These are phyloP conservation scores for Dryas iulia DNA, from an alignment of 1,140 invertebrate species.

Conservation along the genomic window DNA sequence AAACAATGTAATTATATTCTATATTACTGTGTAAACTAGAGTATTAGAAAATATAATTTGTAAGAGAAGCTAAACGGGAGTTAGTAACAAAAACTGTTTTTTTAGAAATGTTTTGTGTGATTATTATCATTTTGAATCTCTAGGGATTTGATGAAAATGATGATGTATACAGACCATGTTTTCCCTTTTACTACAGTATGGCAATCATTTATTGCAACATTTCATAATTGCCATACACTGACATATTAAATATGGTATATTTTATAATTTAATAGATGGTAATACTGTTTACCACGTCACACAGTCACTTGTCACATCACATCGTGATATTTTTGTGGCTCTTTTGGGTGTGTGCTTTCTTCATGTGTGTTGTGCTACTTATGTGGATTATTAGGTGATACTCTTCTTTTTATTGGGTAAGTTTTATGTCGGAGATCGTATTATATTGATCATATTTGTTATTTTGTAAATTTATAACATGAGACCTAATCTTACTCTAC, in stretches of 20 bases:
- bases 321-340: constrained; percentile 79
- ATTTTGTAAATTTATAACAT: constrained; percentile 5
- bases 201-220: background rate
- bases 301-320: constrained; percentile 74
- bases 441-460: background rate
- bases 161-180: no score
- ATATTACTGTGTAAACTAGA: background rate
- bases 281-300: constrained; percentile 74
- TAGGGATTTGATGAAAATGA: no score
- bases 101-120: no score
- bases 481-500: constrained; percentile 6
- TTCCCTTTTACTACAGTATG: background rate
- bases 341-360: constrained; percentile 79
- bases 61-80: no score
- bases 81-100: no score
- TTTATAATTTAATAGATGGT: constrained; percentile 30
- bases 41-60: background rate
- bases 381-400: constrained; percentile 80
- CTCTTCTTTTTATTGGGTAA: constrained; percentile 74
- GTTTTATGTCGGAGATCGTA: constrained; percentile 35
- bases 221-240: background rate
- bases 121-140: no score
- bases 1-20: background rate
- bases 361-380: constrained; percentile 79
- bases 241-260: constrained; percentile 1